These are phyloP conservation scores for Leucopsar rothschildi DNA, from an alignment of 2,113 vertebrate species.

Conservation along the genomic window DNA sequence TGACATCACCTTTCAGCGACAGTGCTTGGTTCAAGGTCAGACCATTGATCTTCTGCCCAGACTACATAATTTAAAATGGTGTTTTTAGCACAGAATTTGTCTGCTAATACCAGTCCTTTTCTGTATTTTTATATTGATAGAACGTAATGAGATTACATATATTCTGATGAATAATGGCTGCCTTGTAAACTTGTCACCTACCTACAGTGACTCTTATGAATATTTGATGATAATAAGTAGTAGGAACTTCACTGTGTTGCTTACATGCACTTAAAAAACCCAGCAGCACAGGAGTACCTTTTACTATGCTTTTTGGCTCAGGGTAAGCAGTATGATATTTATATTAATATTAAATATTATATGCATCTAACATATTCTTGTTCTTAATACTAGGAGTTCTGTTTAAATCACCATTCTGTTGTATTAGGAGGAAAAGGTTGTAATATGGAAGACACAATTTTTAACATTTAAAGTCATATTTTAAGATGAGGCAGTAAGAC, in stretches of 20 bases:
- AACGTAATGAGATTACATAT: background rate
- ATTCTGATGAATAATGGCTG: constrained; percentile 26
- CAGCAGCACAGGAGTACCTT: background rate
- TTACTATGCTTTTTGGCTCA: background rate
- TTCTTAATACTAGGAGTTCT: background rate
- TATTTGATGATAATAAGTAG: constrained; percentile 43
- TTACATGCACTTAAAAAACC: background rate
- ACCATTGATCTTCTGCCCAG: background rate
- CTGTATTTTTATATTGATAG: background rate
- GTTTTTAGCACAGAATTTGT: background rate
- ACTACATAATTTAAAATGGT: background rate
- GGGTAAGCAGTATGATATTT: background rate
- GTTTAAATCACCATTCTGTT: background rate
- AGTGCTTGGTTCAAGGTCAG: background rate
- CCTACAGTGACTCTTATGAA: constrained; percentile 2
- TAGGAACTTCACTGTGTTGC: background rate
- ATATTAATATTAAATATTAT: background rate
- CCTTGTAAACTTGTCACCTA: background rate
- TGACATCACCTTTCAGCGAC: background rate
- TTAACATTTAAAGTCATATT: background rate
- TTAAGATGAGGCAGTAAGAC: background rate
- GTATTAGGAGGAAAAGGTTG: background rate
- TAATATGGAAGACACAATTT: background rate
- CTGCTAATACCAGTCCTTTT: background rate
- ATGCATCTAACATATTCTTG: background rate